Percentiles rank a stretch among this genome's conserved stretches.
phyloP scores from a whole-genome alignment of 1,140 invertebrate genomes.

The Solenopsis invicta region DNA sequence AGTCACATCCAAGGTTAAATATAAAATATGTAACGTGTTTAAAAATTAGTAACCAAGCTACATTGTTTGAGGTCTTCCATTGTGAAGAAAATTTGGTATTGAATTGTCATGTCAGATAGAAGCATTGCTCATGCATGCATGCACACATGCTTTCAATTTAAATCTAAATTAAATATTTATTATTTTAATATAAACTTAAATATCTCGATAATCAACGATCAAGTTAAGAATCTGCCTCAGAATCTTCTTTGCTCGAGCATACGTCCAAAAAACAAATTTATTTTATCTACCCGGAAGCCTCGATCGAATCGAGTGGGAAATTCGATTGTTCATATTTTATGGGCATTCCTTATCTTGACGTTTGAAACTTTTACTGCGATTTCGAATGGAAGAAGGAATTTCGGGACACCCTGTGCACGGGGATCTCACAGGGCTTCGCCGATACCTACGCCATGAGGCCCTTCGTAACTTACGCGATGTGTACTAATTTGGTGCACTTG shows the following conservation, averaged over 20 bases:
- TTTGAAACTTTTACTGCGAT: neutral
- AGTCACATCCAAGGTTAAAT: too few relatives aligned
- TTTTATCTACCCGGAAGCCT: neutral
- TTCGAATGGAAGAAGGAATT: neutral
- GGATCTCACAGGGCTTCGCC: neutral
- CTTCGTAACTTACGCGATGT: slow-evolving; percentile 45
- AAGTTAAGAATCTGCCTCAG: neutral
- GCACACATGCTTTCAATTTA: neutral
- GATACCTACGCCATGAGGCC: slow-evolving; percentile 36
- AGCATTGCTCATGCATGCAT: neutral
- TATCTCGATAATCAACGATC: neutral
- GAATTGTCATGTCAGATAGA: neutral
- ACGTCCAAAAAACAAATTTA: slow-evolving; percentile 22
- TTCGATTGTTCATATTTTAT: neutral
- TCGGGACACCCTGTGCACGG: neutral
- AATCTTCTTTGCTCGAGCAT: neutral
- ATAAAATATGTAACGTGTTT: too few relatives aligned
- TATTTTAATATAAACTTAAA: neutral
- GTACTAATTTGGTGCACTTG: slow-evolving; percentile 13
- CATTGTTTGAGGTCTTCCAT: too few relatives aligned
- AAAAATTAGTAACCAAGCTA: too few relatives aligned
- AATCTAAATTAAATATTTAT: neutral
- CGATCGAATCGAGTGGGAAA: neutral
- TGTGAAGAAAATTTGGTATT: too few relatives aligned
- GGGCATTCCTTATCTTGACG: neutral